These are phyloP conservation scores for Hololepta plana DNA, from an alignment of 2,888 invertebrate genomes.

Conservation along the genomic window DNA sequence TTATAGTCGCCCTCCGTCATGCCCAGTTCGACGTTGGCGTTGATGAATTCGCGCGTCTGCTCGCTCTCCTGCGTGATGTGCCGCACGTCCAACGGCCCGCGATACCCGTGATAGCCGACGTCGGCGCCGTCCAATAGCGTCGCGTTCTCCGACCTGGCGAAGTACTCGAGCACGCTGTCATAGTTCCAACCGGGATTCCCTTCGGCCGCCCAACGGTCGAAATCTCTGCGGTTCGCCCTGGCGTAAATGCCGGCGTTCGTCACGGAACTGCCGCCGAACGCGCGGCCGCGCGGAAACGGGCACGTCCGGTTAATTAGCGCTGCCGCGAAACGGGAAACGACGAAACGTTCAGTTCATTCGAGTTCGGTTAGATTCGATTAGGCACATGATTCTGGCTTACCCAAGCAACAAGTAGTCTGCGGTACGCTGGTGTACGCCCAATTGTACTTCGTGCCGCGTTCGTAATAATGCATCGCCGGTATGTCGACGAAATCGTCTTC, in stretches of 20 bases:
- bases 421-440: slow-evolving; percentile 9
- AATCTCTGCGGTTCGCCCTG: slow-evolving; percentile 57
- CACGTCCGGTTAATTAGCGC: too few species aligned
- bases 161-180: slow-evolving; percentile 48
- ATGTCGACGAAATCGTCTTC: slow-evolving; percentile 9
- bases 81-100: slow-evolving; percentile 48
- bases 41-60: slow-evolving; percentile 40
- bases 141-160: slow-evolving; percentile 53
- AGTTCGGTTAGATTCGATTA: too few species aligned
- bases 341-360: too few species aligned
- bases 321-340: too few species aligned
- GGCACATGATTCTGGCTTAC: too few species aligned
- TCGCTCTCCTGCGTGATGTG: slow-evolving; percentile 39
- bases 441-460: slow-evolving; percentile 6
- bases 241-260: slow-evolving; percentile 69
- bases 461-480: slow-evolving; percentile 7
- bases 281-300: slow-evolving; percentile 45
- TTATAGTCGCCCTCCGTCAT: slow-evolving; percentile 52
- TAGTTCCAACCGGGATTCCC: slow-evolving; percentile 66
- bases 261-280: slow-evolving; percentile 59
- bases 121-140: slow-evolving; percentile 36
- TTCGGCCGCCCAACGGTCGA: slow-evolving; percentile 57
- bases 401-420: slow-evolving; percentile 7
- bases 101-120: slow-evolving; percentile 42
- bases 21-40: slow-evolving; percentile 46